These are phyloP conservation scores for Siphonodentalium dalli DNA, from an alignment of 2,888 invertebrate species.

Conservation along the genomic window DNA sequence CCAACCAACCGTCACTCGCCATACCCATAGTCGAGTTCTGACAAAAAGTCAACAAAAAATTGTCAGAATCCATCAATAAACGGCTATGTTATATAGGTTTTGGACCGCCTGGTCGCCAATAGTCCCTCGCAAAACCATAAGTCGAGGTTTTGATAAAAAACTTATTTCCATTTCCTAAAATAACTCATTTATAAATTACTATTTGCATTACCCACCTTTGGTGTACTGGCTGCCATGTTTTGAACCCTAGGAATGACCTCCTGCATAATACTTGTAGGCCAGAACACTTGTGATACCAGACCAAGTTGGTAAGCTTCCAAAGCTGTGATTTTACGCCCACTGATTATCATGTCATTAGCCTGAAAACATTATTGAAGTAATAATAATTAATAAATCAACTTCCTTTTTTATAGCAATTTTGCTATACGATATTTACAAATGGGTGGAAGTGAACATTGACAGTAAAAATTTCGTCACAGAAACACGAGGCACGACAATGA, in stretches of 20 bases:
- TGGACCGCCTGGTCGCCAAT: no score
- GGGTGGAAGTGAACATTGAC: neutral
- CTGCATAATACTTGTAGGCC: slow-evolving; percentile 79
- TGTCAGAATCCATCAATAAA: no score
- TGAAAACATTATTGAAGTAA: slow-evolving; percentile 61
- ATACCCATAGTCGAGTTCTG: no score
- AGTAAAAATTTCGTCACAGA: neutral
- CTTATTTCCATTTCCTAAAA: no score
- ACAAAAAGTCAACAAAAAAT: no score
- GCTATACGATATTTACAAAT: neutral
- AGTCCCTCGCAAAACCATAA: no score
- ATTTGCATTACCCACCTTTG: no score
- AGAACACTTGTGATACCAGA: slow-evolving; percentile 80
- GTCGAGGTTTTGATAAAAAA: no score
- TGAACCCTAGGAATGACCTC: slow-evolving; percentile 76
- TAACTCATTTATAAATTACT: no score
- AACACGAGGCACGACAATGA: neutral
- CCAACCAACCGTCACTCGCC: no score
- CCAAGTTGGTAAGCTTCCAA: slow-evolving; percentile 80
- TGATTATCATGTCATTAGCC: slow-evolving; percentile 76
- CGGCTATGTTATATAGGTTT: no score
- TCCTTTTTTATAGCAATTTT: neutral
- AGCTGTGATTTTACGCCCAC: slow-evolving; percentile 79
- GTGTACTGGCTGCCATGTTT: slow-evolving; percentile 77
- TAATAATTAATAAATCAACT: neutral